Conservation (phyloP, 2,888 invertebrate species). For the Pemphredon lugubris region DNA sequence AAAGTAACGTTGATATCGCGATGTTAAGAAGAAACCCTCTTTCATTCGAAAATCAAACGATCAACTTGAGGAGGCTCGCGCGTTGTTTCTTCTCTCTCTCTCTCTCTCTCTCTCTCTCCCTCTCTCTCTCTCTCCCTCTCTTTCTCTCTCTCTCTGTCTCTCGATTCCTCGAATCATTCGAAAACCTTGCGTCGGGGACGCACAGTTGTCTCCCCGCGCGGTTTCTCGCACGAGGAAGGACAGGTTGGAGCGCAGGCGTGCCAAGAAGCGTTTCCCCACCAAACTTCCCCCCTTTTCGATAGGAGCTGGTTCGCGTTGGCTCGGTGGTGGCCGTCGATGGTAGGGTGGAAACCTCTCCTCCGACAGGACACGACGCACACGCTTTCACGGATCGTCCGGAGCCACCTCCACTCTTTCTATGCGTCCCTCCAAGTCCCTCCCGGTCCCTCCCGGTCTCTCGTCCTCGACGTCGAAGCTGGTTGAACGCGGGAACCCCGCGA, state of each 20-base stretch:
- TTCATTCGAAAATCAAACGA: too few relatives aligned
- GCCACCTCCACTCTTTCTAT: constrained; percentile 57
- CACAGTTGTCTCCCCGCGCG: constrained; percentile 31
- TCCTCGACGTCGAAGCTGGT: constrained; percentile 55
- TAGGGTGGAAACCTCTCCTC: constrained; percentile 65
- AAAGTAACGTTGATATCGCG: too few relatives aligned
- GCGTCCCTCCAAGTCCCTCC: constrained; percentile 59
- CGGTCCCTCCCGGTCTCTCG: constrained; percentile 57
- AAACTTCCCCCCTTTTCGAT: constrained; percentile 28
- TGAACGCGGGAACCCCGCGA: constrained; percentile 58
- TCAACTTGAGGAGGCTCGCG: too few relatives aligned
- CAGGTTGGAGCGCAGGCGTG: constrained; percentile 61
- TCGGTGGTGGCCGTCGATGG: constrained; percentile 58
- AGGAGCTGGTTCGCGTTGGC: constrained; percentile 49
- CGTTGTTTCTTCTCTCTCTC: not conserved
- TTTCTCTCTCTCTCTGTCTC: too few relatives aligned
- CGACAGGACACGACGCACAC: constrained; percentile 49
- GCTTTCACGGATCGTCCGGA: constrained; percentile 54
- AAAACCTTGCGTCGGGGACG: constrained; percentile 55
- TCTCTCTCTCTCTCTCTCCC: too few relatives aligned
- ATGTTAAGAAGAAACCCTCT: too few relatives aligned
- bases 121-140: too few relatives aligned
- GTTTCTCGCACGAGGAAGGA: constrained; percentile 52
- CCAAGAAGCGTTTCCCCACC: constrained; percentile 56
- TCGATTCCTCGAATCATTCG: too few relatives aligned